Percentiles rank a stretch among this genome's conserved stretches.
These are phyloP conservation scores for Pammene fasciana DNA, from an alignment of 2,888 invertebrate genomes.

Conservation along the genomic window DNA sequence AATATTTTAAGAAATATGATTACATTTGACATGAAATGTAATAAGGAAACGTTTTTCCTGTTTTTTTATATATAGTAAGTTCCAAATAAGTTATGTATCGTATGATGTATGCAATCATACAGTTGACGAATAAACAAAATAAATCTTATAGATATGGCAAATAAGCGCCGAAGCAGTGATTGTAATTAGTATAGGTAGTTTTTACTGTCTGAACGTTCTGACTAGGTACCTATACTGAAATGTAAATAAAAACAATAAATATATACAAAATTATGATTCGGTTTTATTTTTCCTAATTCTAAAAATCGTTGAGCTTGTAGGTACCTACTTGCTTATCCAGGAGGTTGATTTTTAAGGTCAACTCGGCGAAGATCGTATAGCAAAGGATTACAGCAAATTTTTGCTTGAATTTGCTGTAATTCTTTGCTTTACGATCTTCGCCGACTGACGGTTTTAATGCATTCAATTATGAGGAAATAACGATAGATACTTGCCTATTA, in stretches of 20 bases:
- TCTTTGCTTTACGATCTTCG: too few species aligned
- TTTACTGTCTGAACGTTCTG: constrained; percentile 66
- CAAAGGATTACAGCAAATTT: too few species aligned
- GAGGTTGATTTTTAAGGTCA: too few species aligned
- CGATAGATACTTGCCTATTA: too few species aligned
- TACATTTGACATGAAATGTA: constrained; percentile 61
- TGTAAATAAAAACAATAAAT: constrained; percentile 72
- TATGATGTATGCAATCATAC: constrained; percentile 28
- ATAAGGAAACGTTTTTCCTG: constrained; percentile 55
- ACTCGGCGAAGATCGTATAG: too few species aligned
- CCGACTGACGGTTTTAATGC: too few species aligned
- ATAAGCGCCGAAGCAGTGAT: constrained; percentile 38
- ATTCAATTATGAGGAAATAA: too few species aligned
- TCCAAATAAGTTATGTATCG: constrained; percentile 41
- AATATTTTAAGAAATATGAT: constrained; percentile 67
- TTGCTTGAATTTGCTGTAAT: too few species aligned
- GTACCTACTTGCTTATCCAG: neutral
- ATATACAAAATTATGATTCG: constrained; percentile 58
- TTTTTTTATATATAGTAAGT: constrained; percentile 48
- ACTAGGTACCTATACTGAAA: constrained; percentile 70
- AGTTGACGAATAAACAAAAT: constrained; percentile 23
- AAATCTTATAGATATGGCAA: constrained; percentile 32
- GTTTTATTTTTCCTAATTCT: constrained; percentile 40
- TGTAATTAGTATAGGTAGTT: constrained; percentile 48
- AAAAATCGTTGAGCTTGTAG: neutral